Base-by-base conservation (phyloP, 2,888 invertebrate species). In the Athrips mouffetella region DNA sequence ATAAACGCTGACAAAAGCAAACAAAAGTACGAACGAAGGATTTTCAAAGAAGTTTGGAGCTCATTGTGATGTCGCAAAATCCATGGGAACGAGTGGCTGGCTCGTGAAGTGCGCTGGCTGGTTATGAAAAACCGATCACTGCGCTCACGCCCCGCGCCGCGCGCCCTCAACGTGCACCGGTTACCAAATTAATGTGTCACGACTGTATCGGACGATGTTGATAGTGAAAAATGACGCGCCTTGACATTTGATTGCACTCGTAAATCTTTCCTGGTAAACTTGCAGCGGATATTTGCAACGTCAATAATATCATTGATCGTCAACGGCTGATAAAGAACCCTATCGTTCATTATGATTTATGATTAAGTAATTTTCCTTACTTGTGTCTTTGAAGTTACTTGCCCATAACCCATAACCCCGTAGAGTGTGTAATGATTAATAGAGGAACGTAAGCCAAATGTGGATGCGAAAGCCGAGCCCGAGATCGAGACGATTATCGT, bases 401-500 rank as follows among this genome's bases (percentile, higher is more conserved):
- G 39, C 39, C 44, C 45, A 48, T 52, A 51, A 49, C 47, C 47
- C 45, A 48, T 52, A 51, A 49, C 47, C 47, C 52, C 52, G 47
- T 52, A 56, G 48, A 46, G 45, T 54, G 48, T 54, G 46, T 48
- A 57, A 72, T 76, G 78, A 77, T 80, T 76, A 76, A 78, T 79
- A 73, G 76, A 67, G 59, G 67, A 67, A 68, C 70, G 72, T 71
- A 68, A 67, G 65, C 62, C 63, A 63, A 73, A 65, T 69, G 66
- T 67, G 62, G 62, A 59, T 64, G 57, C 61, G 63, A 60, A 57
- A 63, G 59, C 55, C 58, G 58, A 59, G 57, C 54, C 67, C 65
- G 67, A 81, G 80, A 81, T 83, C 63, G 66, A 68, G 71, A 71
- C 76, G 77, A 81, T 79, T 85, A 82, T 81, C 79, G 76, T 69